Evolutionary conservation across 2,113 vertebrate genomes (phyloP).

Genomic region (Dasyornis broadbenti): DNA sequence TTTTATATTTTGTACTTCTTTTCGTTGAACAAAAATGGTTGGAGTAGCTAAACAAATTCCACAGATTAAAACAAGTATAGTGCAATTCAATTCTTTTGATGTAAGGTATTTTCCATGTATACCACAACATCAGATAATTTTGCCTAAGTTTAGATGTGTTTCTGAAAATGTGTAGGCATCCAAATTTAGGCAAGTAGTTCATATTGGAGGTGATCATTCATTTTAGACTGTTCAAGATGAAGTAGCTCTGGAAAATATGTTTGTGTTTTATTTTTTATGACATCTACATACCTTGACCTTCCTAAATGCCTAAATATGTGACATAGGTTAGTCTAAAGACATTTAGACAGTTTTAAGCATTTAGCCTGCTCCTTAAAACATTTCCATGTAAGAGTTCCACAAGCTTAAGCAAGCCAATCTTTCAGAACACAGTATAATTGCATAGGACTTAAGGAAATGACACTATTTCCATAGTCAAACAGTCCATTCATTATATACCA

Average conservation of each 20-base stretch:
- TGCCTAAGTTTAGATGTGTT: background rate
- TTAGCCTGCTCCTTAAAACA: background rate
- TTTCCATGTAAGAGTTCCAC: background rate
- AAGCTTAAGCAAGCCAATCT: background rate
- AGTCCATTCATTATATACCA: background rate
- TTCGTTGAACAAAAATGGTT: background rate
- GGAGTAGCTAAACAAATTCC: background rate
- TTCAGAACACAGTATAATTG: background rate
- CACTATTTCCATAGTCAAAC: background rate
- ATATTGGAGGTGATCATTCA: background rate
- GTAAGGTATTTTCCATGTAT: background rate
- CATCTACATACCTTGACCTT: background rate
- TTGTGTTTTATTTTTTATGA: background rate
- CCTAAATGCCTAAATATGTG: background rate
- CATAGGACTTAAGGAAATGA: background rate
- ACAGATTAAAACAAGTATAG: background rate
- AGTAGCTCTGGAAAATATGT: background rate
- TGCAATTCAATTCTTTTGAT: background rate
- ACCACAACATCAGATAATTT: background rate
- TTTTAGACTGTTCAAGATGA: background rate
- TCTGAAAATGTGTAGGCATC: background rate
- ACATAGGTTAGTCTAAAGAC: background rate
- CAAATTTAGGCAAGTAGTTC: background rate
- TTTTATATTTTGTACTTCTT: background rate
- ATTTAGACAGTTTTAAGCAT: background rate